Percentiles rank a stretch among this genome's conserved stretches.
phyloP scores from a whole-genome alignment of 2,797 vertebrate genomes.

The Myotis pilosus region DNA sequence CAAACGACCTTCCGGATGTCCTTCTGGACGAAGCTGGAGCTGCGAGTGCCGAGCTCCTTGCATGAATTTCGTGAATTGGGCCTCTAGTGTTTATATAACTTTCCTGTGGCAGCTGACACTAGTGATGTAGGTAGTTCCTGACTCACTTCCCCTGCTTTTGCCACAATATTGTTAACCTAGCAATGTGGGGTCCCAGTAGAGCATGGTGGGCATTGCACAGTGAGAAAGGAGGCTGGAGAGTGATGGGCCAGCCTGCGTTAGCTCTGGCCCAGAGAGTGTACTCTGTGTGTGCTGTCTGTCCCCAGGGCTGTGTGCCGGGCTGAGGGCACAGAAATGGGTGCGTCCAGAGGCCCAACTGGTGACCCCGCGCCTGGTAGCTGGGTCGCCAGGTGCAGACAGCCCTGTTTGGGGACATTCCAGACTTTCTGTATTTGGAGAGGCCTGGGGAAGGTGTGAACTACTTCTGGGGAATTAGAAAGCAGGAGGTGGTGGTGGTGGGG shows the following conservation, averaged over 20 bases:
- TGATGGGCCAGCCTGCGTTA: neutral
- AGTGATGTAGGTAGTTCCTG: fast-evolving
- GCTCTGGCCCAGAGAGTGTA: neutral
- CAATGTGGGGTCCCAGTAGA: neutral
- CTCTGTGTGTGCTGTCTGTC: neutral
- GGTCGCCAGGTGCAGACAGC: neutral
- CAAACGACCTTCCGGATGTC: no score
- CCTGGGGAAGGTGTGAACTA: fast-evolving
- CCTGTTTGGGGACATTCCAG: neutral
- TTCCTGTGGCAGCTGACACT: neutral
- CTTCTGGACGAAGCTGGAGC: no score
- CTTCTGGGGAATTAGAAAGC: neutral
- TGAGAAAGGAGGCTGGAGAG: neutral
- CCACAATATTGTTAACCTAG: neutral
- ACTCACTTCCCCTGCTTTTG: neutral
- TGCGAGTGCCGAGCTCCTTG: no score
- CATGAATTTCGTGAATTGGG: no score
- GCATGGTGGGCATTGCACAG: neutral
- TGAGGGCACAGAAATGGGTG: neutral
- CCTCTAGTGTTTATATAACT: neutral
- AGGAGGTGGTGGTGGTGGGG: no score
- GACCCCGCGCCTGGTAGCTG: neutral
- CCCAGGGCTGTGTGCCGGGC: neutral
- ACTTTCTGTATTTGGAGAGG: neutral
- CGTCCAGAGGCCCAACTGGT: fast-evolving